phyloP scores from a whole-genome alignment of 2,797 vertebrate genomes.

The Merluccius polli region DNA sequence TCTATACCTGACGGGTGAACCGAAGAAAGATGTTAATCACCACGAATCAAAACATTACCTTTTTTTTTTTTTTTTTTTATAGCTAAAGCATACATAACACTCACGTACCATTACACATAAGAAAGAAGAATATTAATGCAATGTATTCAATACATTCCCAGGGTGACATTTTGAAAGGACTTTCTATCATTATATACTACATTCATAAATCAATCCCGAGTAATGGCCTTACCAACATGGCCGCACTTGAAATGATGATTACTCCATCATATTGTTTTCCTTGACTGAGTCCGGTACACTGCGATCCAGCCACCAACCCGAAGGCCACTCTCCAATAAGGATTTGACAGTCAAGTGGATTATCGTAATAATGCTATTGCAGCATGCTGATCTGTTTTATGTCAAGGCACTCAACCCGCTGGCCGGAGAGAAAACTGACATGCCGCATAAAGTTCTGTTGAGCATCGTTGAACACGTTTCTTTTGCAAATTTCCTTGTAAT shows the following conservation, averaged over 20 bases:
- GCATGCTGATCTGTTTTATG: slow-evolving; percentile 6
- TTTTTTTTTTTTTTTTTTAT: no score
- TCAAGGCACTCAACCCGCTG: not conserved
- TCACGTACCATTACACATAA: not conserved
- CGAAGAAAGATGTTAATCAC: not conserved
- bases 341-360: slow-evolving; percentile 13
- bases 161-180: slow-evolving; percentile 13
- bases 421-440: not conserved
- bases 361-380: not conserved
- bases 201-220: not conserved
- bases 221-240: not conserved
- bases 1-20: not conserved
- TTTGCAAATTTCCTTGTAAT: not conserved
- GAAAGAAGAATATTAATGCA: not conserved
- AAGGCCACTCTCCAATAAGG: slow-evolving; percentile 18
- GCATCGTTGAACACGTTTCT: not conserved
- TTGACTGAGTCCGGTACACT: slow-evolving; percentile 22
- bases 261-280: slow-evolving; percentile 15
- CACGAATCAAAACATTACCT: not conserved
- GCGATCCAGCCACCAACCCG: not conserved
- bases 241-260: not conserved
- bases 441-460: not conserved
- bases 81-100: not conserved
- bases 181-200: no score
- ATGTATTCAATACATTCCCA: not conserved